Conservation (phyloP, 2,888 invertebrate species). For the Tolmerus cingulatus region DNA sequence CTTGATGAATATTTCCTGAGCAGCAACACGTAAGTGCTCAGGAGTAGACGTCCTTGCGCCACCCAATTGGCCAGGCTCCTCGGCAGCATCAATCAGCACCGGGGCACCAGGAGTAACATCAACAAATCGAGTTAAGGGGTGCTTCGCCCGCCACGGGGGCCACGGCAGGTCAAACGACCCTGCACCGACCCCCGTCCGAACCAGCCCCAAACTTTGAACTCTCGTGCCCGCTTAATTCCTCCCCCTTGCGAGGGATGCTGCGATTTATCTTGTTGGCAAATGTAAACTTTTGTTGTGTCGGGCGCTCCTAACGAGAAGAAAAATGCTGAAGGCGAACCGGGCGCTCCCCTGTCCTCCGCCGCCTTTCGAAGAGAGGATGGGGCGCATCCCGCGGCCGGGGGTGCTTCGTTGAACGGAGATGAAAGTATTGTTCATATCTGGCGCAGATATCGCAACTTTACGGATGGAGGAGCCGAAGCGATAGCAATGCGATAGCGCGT, state of each 20-base stretch:
- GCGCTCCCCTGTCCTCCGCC: neutral
- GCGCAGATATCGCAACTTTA: slow-evolving; percentile 23
- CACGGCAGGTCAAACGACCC: neutral
- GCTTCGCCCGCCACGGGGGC: neutral
- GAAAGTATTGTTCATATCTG: slow-evolving; percentile 24
- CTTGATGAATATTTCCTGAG: neutral
- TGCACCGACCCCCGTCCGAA: neutral
- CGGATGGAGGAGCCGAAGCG: slow-evolving; percentile 13
- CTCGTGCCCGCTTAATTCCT: neutral
- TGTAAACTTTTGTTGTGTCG: neutral
- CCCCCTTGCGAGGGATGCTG: neutral
- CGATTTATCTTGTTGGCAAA: slow-evolving; percentile 24
- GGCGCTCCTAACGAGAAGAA: neutral
- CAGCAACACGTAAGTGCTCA: neutral
- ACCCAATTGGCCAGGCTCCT: neutral
- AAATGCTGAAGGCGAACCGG: neutral
- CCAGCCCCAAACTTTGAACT: neutral
- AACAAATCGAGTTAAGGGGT: neutral
- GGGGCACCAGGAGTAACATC: neutral
- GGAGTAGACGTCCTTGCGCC: neutral
- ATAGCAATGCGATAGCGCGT: slow-evolving; percentile 10
- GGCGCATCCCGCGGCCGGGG: neutral
- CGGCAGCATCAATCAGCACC: neutral
- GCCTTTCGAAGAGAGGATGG: neutral
- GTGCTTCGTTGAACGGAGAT: neutral